Conservation (phyloP, 2,888 invertebrate species). For the Zeuzera pyrina region DNA sequence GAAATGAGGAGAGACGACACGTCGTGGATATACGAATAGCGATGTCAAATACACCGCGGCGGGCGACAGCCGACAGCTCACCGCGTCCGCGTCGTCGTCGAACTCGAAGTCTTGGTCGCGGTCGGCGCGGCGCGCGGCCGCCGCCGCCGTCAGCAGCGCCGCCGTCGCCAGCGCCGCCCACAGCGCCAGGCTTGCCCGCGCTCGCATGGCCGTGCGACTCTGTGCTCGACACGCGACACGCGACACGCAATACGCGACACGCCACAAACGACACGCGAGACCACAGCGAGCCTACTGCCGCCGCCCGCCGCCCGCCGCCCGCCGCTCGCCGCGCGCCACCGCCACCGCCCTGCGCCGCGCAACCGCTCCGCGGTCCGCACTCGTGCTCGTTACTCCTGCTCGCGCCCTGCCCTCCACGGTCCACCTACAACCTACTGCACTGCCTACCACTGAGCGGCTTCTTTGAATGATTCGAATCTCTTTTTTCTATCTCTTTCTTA, state of each 20-base stretch:
- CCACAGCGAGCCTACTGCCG: constrained; percentile 1
- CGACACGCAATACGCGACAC: constrained; percentile 9
- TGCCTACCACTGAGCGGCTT: no score
- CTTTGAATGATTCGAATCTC: no score
- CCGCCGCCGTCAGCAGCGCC: constrained; percentile 26
- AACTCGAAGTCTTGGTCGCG: constrained; percentile 61
- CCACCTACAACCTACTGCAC: not conserved
- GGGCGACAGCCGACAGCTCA: constrained; percentile 11
- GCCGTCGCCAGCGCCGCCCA: constrained; percentile 21
- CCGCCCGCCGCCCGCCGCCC: not conserved
- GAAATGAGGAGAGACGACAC: no score
- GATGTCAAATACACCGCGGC: no score
- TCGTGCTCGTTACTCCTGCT: not conserved
- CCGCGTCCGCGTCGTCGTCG: constrained; percentile 57
- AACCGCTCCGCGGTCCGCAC: constrained; percentile 10
- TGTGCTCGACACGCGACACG: constrained; percentile 10
- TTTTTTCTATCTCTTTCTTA: no score
- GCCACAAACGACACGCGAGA: constrained; percentile 7
- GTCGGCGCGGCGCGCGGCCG: constrained; percentile 29
- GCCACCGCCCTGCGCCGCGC: constrained; percentile 12
- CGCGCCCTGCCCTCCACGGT: not conserved
- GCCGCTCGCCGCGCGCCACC: constrained; percentile 18
- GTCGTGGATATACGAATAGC: no score
- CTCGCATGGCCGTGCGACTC: constrained; percentile 10
- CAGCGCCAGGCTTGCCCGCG: constrained; percentile 19